Evolutionary conservation across 2,797 vertebrate genomes (phyloP).

Genomic region (Rhinoraja longicauda): DNA sequence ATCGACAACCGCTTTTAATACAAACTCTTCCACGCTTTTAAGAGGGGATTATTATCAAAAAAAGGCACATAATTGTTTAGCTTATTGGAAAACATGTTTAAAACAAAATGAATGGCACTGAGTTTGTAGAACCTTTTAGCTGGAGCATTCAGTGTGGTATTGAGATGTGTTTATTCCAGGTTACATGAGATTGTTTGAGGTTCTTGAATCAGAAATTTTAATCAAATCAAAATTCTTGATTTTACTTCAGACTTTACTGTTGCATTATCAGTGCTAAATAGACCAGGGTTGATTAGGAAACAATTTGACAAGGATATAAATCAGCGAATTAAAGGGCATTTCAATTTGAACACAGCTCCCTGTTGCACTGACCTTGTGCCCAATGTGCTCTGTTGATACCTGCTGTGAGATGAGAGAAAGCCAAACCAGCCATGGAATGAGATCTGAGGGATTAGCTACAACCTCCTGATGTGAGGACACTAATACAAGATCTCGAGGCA

Average conservation of each 20-base stretch:
- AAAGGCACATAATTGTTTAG: background rate
- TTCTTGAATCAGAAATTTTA: background rate
- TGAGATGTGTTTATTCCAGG: background rate
- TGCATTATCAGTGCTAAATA: background rate
- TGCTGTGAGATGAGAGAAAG: constrained; percentile 17
- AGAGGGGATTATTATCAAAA: background rate
- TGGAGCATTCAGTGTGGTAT: background rate
- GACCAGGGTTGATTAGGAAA: background rate
- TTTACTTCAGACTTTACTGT: background rate
- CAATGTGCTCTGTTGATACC: constrained; percentile 4
- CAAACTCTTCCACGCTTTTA: background rate
- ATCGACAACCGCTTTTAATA: background rate
- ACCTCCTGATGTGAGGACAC: constrained; percentile 28
- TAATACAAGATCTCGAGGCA: constrained; percentile 20
- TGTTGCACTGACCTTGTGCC: background rate
- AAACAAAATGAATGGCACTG: background rate
- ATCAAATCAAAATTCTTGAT: background rate
- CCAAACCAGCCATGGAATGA: constrained; percentile 17
- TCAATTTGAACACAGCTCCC: constrained; percentile 11
- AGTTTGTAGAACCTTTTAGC: background rate
- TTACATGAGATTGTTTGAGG: background rate
- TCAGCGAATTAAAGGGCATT: constrained; percentile 16
- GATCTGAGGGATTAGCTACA: constrained; percentile 11
- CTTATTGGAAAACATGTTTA: background rate
- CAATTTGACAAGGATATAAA: background rate